Percentiles rank a stretch among this genome's conserved stretches.
These are phyloP conservation scores for Papilio xuthus DNA, from an alignment of 1,140 invertebrate genomes.

Conservation along the genomic window DNA sequence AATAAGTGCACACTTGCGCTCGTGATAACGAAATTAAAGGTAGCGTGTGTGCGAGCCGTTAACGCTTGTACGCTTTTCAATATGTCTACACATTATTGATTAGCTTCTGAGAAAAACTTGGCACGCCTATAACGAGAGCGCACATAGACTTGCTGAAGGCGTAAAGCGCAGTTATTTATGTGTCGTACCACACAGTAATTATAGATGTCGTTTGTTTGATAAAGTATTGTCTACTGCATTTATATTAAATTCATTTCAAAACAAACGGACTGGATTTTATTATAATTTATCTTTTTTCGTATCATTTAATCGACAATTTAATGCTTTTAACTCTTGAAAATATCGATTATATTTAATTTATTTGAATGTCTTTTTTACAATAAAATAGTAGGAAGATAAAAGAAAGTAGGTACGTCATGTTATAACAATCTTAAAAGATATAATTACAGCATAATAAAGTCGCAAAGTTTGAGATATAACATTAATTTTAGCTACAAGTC, in stretches of 20 bases:
- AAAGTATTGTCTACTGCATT: constrained; percentile 6
- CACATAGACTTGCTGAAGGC: constrained; percentile 45
- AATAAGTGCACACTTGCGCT: constrained; percentile 46
- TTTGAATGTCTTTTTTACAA: background rate
- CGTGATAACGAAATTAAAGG: constrained; percentile 53
- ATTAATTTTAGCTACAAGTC: constrained; percentile 66
- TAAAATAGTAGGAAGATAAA: background rate
- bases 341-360: background rate
- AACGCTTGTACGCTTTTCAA: constrained; percentile 68
- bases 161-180: constrained; percentile 13
- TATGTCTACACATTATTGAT: constrained; percentile 74
- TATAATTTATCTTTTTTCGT: constrained; percentile 13
- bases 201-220: constrained; percentile 31
- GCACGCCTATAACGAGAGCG: constrained; percentile 54
- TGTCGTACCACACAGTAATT: constrained; percentile 23
- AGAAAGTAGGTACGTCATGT: background rate
- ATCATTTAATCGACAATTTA: constrained; percentile 6
- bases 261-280: constrained; percentile 12
- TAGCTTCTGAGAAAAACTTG: constrained; percentile 73
- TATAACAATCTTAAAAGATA: constrained; percentile 40
- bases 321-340: background rate
- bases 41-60: constrained; percentile 61
- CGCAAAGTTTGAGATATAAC: constrained; percentile 60
- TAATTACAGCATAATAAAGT: constrained; percentile 65
- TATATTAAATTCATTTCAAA: background rate